Evolutionary conservation across 1,140 invertebrate species (phyloP), one percentile per base, ranked within the genome.

Genomic region (Cotesia chilonis): DNA sequence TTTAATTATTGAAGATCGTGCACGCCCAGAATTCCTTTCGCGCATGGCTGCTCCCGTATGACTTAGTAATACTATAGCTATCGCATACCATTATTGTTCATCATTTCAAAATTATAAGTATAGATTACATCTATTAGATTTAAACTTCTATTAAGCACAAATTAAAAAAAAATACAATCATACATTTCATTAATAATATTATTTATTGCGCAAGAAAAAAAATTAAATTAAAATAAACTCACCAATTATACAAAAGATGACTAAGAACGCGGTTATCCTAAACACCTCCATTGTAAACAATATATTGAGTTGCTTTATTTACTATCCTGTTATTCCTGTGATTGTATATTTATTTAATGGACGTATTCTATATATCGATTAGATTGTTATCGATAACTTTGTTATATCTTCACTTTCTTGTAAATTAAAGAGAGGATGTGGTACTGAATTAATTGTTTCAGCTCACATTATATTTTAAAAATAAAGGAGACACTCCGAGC

Each of bases 201-300:
- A 14, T 41, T 14, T 2, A 52, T 12, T 37, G 12, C 20, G 67
- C 47, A 59, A 67, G 47, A 72, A 72, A 14, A 55, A 36, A 67
- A 72, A 67, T 41, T 20, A 28, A 60, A 59, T 54, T 35, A 60
- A 57, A 38, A 66, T 57, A 28, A 75, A 83, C 82, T 83, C 78
- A 83, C 82, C 82, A 75, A 81, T 78, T 69, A 75, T 78, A 75
- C 74, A 82, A 75, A 71, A 80, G 74, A 81, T 74, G 75, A 83
- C 61, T 69, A 83, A 72, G 65, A 82, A 72, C n/a, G 78, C 76
- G 67, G 77, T 68, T 64, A 76, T 67, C 73, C 76, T 77, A 80
- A 82, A 81, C 70, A 76, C 68, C 72, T 75, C 77, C 81, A 83
- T 83, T 72, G 71, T 81, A 74, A 67, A 68, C 75, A 12, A 63